Percentiles rank a stretch among this genome's conserved stretches.
Conservation (phyloP, 2,888 invertebrate species). For the Diogma glabrata region DNA sequence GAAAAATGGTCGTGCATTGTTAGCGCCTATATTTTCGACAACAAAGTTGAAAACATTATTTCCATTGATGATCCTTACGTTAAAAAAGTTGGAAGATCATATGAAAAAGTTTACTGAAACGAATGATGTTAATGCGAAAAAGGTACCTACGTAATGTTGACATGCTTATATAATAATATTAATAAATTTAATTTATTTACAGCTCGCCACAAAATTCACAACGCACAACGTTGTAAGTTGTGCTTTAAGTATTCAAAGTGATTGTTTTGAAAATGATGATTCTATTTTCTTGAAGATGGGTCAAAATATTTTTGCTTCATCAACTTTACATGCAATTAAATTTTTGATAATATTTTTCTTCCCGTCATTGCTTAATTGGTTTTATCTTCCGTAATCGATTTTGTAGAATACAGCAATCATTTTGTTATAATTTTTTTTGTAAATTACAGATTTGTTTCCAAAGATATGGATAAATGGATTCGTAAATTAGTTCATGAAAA, state of each 20-base stretch:
- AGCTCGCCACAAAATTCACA: constrained; percentile 6
- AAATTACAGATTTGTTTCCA: neutral
- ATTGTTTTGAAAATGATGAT: constrained; percentile 10
- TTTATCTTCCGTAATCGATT: neutral
- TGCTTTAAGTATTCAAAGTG: constrained; percentile 11
- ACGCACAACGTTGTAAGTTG: constrained; percentile 12
- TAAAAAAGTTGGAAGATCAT: neutral
- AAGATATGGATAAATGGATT: neutral
- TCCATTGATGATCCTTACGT: neutral
- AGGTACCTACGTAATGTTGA: too few species aligned
- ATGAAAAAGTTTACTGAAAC: neutral
- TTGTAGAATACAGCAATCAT: too few species aligned
- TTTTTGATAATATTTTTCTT: constrained; percentile 9
- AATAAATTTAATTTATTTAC: too few species aligned
- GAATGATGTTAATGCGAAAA: neutral
- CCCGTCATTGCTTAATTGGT: neutral
- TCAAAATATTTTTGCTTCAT: constrained; percentile 10
- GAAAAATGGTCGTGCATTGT: constrained; percentile 1
- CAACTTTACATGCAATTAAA: constrained; percentile 6
- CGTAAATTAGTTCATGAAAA: constrained; percentile 34
- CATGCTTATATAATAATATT: too few species aligned
- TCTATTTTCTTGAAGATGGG: constrained; percentile 16
- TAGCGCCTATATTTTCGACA: constrained; percentile 7
- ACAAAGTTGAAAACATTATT: constrained; percentile 6
- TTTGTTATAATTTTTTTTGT: neutral